Evolutionary conservation across 1,140 invertebrate species (phyloP).

Genomic region (Paraescarpia echinospica): DNA sequence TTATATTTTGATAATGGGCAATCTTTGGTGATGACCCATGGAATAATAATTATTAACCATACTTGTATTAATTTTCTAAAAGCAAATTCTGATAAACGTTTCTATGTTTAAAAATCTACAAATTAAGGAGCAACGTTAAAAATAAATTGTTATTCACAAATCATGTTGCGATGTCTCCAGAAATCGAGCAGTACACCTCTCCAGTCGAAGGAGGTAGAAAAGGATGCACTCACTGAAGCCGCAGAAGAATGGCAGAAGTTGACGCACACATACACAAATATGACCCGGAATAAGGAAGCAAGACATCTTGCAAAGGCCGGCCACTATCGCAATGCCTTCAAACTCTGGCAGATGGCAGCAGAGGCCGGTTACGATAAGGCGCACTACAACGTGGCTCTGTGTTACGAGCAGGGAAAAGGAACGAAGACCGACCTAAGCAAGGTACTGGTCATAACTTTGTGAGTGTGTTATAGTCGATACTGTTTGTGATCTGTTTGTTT

Average conservation of each 20-base stretch:
- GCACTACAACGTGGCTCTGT: constrained; percentile 52
- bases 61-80: not conserved
- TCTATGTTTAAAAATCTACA: not conserved
- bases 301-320: constrained; percentile 32
- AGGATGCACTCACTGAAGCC: not conserved
- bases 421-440: constrained; percentile 38
- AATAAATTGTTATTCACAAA: not conserved
- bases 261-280: not conserved
- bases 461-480: not conserved
- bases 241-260: constrained; percentile 16
- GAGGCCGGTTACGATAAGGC: constrained; percentile 45
- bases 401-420: constrained; percentile 52
- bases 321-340: constrained; percentile 37
- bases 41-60: not conserved
- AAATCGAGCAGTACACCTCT: not conserved
- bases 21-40: no score
- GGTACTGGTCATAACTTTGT: constrained; percentile 40
- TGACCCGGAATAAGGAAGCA: constrained; percentile 23
- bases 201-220: not conserved
- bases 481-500: no score
- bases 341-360: constrained; percentile 39
- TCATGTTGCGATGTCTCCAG: not conserved
- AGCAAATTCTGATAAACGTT: not conserved
- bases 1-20: no score
- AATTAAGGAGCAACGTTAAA: not conserved